These are phyloP conservation scores for Monarcha castaneiventris DNA, from an alignment of 2,113 vertebrate species.

Conservation along the genomic window DNA sequence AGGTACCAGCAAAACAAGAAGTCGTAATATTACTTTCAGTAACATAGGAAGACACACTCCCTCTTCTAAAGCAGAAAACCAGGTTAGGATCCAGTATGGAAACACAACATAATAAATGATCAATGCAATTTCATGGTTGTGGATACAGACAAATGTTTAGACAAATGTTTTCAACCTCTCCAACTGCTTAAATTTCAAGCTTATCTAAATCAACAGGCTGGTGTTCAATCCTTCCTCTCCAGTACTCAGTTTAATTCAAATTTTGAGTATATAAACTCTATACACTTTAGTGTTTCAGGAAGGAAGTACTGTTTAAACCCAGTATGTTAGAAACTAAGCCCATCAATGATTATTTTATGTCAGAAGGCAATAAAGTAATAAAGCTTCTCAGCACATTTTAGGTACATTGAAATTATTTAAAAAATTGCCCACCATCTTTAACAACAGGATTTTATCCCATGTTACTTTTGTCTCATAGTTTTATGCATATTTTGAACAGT, in stretches of 20 bases:
- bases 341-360: neutral
- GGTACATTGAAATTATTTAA: neutral
- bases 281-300: neutral
- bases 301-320: neutral
- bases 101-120: neutral
- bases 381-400: neutral
- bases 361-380: neutral
- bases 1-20: neutral
- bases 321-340: neutral
- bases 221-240: neutral
- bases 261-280: neutral
- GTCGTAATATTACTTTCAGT: neutral
- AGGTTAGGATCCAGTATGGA: neutral
- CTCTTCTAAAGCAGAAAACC: neutral
- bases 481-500: neutral
- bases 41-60: neutral
- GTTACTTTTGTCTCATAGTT: neutral
- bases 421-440: neutral
- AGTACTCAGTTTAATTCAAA: neutral
- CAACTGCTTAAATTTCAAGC: neutral
- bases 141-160: neutral
- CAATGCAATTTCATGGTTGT: neutral
- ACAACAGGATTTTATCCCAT: rapidly evolving
- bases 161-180: neutral
- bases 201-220: neutral